Evolutionary conservation across 1,140 invertebrate species (phyloP), one percentile per base, ranked within the genome.

Genomic region (Phthorimaea operculella): DNA sequence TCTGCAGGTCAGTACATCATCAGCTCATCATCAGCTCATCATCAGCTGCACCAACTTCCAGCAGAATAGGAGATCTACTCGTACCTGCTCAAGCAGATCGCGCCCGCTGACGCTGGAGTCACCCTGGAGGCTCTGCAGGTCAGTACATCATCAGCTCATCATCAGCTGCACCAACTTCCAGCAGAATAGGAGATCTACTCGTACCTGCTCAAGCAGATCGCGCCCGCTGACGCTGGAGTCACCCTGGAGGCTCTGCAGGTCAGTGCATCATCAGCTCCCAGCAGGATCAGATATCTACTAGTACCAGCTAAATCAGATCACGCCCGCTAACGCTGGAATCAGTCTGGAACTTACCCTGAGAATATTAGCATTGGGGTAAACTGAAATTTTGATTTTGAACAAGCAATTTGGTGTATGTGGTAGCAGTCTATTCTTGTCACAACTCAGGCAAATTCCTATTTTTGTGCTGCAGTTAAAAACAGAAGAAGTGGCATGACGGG

Each of bases 121-220:
- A 93, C 91, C 7, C 86, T 95, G 47, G 91, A 93, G 55, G 95
- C 97, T 0, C 83, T 99, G 1, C 89, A 91, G 75, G 89, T 90
- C 74, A 76, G 78, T 70, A 34, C 72, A 99, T 14, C 21, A 28
- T 6, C 21, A 28, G 21, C 2, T 28, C 6, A 99, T 86, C 97
- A 99, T 84, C 98, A 99, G 78, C 83, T 99, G 72, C 92, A 5
- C 94, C 94, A 9, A 99, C 86, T 99, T 99, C 90, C 93, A 94
- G 57, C 90, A 90, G 34, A 98, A 99, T 99, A 97, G 0, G 96
- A 98, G 87, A 94, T 98, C 52, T 99, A 99, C 80, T 93, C 92
- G 11, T 90, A 99, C 78, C 87, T 99, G 54, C 87, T 99, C 14
- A 92, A 96, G 63, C 97, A 99, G 85, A 99, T 99, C 74, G 96